Base-by-base conservation (phyloP, 2,113 vertebrate genomes). In the Cyphomyrus plagiostoma region DNA sequence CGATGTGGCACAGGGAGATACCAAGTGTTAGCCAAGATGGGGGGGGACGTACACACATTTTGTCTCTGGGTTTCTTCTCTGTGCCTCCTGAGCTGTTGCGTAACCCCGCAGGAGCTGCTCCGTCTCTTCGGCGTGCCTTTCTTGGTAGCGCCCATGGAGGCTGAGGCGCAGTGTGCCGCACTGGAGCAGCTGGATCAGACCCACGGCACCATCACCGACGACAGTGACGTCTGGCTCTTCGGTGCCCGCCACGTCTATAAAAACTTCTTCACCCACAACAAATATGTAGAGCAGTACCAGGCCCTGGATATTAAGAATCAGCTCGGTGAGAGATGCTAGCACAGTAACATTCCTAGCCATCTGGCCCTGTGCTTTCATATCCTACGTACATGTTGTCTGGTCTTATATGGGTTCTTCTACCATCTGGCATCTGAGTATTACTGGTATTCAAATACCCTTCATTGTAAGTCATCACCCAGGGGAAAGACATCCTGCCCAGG, bases 141-240 rank as follows among this genome's bases (percentile, higher is more conserved):
- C 52, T 88, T 99, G 0, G 96, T 99, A 88, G 98, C 98, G 2
- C 98, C 98, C 0, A 99, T 93, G 96, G 98, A 99, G 91, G 98
- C 98, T 0, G 98, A 99, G 92, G 98, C 98, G 0, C 98, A 99
- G 92, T 99, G 98, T 45, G 98, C 98, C 0, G 8, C 96, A 0
- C 52, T 99, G 45, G 98, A 99, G 90, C 95, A 97, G 0, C 93
- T 95, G 0, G 98, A 99, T 56, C 98, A 98, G 89, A 99, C 98
- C 0, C 95, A 97, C 0, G 98, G 98, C 74, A 99, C 98, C 88
- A 99, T 99, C 94, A 99, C 98, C 0, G 98, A 99, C 23, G 98
- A 99, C 88, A 99, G 98, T 0, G 98, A 99, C n/a, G 96, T 99
- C 89, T 99, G 98, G 98, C 95, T 99, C 10, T 99, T 99, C 48